Conservation (phyloP, 2,113 vertebrate genomes). For the Xiphias gladius region DNA sequence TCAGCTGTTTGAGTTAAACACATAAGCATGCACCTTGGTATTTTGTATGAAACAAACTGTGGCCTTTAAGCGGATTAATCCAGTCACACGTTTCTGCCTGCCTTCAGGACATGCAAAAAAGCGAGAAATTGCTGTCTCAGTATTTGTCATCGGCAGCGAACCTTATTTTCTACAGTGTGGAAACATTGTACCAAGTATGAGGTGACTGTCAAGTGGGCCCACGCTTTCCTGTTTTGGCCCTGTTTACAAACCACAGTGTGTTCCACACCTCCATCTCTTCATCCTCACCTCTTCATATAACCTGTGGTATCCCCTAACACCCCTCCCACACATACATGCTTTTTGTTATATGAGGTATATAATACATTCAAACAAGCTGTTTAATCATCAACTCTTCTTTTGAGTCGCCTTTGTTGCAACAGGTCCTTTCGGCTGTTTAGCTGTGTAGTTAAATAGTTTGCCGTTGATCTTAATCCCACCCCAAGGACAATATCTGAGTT, state of each 20-base stretch:
- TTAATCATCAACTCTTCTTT: slow-evolving; percentile 21
- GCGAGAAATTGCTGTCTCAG: slow-evolving; percentile 45
- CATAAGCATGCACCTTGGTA: not conserved
- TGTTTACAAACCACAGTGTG: slow-evolving; percentile 77
- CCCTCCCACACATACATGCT: slow-evolving; percentile 47
- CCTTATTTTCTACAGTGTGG: slow-evolving; percentile 42
- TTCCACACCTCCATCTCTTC: slow-evolving; percentile 71
- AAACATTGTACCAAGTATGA: slow-evolving; percentile 44
- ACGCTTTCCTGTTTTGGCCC: slow-evolving; percentile 78
- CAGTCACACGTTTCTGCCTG: not conserved
- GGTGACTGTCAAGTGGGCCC: slow-evolving; percentile 67
- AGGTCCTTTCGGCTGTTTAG: not conserved
- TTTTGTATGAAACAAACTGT: slow-evolving; percentile 1
- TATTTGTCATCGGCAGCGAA: slow-evolving; percentile 30
- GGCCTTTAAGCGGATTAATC: slow-evolving; percentile 9
- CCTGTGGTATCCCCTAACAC: slow-evolving; percentile 52
- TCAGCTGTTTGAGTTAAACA: slow-evolving; percentile 27
- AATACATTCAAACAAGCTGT: slow-evolving; percentile 41
- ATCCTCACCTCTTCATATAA: slow-evolving; percentile 62
- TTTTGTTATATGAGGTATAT: slow-evolving; percentile 31
- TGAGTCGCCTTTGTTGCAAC: not conserved
- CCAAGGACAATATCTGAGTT: not conserved
- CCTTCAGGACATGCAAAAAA: not conserved
- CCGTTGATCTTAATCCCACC: not conserved
- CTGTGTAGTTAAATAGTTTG: not conserved